Evolutionary conservation across 1,140 invertebrate species (phyloP), one percentile per base, ranked within the genome.

Genomic region (Brachystomella parvula): DNA sequence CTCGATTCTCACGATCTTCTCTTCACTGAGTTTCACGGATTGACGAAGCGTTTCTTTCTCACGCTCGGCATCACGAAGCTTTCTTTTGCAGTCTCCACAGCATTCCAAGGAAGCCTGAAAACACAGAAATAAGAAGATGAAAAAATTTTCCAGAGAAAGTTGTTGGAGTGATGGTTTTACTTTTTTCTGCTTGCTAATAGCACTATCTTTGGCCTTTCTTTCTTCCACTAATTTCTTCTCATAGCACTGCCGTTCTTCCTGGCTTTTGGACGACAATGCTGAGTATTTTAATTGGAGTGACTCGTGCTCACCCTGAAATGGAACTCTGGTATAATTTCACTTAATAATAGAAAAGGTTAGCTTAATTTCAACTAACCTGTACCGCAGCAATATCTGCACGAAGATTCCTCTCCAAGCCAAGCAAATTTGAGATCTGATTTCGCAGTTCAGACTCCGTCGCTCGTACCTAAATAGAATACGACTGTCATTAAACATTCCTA

Each of bases 371-470:
- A 6, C 12, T 53, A 6, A 26, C 49, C 49, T 53, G 49, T 53
- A 92, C 80, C 71, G 88, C 84, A 66, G 85, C 81, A 73, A 92
- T 79, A 75, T 93, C 89, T 64, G 83, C 83, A 75, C 87, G 86
- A 33, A 85, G 81, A 74, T 85, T 84, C 71, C 88, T 85, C 75
- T 94, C 90, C 64, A 83, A 83, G 44, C 82, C 81, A 21, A 82
- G 79, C 28, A 86, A 76, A 67, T 78, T 80, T 76, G 82, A 85
- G 63, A 94, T 83, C 80, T 94, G 91, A 76, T 86, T 84, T 73
- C 88, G 81, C 66, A 94, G 79, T 68, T 95, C 91, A 77, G 89
- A 87, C 78, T 95, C 91, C 71, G 83, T 81, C 76, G 89, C 87
- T 76, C 88, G 83, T 77, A 84, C n/a, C n/a, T n/a, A n/a, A n/a